Evolutionary conservation across 2,797 vertebrate genomes (phyloP).

Genomic region (Streptopelia turtur): DNA sequence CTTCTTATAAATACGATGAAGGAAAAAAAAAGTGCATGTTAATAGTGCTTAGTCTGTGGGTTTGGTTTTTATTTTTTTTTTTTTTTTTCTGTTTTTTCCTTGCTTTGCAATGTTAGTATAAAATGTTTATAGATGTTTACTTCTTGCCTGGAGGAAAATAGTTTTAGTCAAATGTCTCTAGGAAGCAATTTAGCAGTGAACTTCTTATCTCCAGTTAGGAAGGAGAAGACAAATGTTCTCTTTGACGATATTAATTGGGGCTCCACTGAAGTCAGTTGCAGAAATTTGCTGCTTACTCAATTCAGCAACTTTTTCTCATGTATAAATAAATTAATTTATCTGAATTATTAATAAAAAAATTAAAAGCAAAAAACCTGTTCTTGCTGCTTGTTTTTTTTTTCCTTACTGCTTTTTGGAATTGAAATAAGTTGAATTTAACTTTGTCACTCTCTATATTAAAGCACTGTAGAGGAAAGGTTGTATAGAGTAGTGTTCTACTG

Average conservation of each 20-base stretch:
- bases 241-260: constrained; percentile 15
- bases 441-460: neutral
- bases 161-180: constrained; percentile 39
- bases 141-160: constrained; percentile 38
- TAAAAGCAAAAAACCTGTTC: neutral
- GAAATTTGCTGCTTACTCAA: neutral
- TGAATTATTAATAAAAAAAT: neutral
- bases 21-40: neutral
- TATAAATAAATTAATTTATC: neutral
- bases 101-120: constrained; percentile 21
- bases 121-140: constrained; percentile 62
- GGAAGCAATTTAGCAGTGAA: constrained; percentile 34
- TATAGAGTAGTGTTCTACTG: neutral
- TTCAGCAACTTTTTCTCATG: neutral
- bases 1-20: constrained; percentile 40
- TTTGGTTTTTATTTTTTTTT: too few species aligned
- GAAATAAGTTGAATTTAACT: neutral
- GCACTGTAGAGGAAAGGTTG: neutral
- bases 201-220: constrained; percentile 16
- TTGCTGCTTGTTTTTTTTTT: neutral
- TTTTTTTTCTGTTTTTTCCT: neutral
- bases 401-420: neutral
- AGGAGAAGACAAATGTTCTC: constrained; percentile 9
- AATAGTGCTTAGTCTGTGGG: constrained; percentile 4
- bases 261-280: neutral